Evolutionary conservation across 2,113 vertebrate genomes (phyloP), one percentile per base, ranked within the genome.

Genomic region (Oreochromis niloticus): DNA sequence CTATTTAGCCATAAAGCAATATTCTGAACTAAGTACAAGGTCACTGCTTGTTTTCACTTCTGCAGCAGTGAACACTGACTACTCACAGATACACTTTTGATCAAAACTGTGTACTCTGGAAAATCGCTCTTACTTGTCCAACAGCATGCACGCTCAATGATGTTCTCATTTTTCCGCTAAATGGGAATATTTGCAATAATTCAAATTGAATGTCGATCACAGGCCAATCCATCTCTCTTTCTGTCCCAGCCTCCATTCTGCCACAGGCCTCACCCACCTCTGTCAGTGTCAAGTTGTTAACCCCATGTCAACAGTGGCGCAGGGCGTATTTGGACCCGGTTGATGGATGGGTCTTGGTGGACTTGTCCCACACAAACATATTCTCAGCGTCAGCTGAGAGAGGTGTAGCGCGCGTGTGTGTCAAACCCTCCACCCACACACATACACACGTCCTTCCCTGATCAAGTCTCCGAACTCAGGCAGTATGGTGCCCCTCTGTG

Each of bases 271-370:
- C 93, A 89, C 94, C 91, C 95, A 94, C 93, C 93, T 94, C 94
- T 88, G 95, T 96, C 95, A 95, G 95, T 96, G 96, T 96, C 96
- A 96, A 96, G 96, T 96, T 97, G 96, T 97, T 97, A 97, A 97
- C 96, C 96, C 90, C 93, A 9, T 95, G 96, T 97, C 96, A 97
- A 94, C 96, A 95, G 95, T 80, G 94, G 95, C 85, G 91, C 95
- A 93, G 94, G 94, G 90, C 90, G 90, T 91, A 94, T 96, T 97
- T 96, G 94, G 93, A 88, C 88, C 91, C 11, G 7, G 24, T 87
- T 97, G 96, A 97, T 97, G 96, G 96, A 97, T 97, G 96, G 95
- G 96, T 96, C 96, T 96, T 95, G 90, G 93, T 92, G 96, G 96
- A 96, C 94, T 94, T 96, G 95, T 94, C 93, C 95, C 95, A 94